These are phyloP conservation scores for Dryobota labecula DNA, from an alignment of 2,888 invertebrate species.

Conservation along the genomic window DNA sequence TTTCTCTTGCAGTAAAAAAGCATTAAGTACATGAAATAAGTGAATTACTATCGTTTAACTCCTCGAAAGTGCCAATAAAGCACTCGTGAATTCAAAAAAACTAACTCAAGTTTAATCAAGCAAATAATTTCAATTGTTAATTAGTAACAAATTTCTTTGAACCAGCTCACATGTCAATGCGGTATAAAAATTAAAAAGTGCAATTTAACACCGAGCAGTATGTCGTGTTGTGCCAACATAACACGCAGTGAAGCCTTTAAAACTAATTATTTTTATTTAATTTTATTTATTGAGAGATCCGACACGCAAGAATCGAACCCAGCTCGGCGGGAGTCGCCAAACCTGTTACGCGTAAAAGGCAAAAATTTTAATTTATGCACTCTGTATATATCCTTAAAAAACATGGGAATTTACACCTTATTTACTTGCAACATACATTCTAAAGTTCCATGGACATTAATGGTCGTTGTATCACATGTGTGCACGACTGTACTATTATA, in stretches of 20 bases:
- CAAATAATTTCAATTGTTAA: conserved; percentile 54
- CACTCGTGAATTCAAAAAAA: conserved; percentile 22
- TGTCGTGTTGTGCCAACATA: conserved; percentile 82
- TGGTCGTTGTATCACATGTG: conserved; percentile 12
- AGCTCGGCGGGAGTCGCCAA: conserved; percentile 76
- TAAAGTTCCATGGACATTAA: conserved; percentile 9
- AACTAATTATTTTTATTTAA: conserved; percentile 88
- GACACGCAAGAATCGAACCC: conserved; percentile 78
- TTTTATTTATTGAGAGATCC: conserved; percentile 84
- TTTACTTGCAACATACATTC: not conserved
- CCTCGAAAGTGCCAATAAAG: conserved; percentile 34
- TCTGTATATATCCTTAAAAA: not conserved
- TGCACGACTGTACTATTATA: conserved; percentile 50
- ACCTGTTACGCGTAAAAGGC: conserved; percentile 78
- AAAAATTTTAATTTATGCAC: conserved; percentile 67
- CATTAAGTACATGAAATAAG: not conserved
- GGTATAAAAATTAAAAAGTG: conserved; percentile 80
- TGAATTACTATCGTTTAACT: conserved; percentile 22
- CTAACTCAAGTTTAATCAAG: conserved; percentile 32
- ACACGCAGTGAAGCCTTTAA: conserved; percentile 73
- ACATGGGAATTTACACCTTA: conserved; percentile 28
- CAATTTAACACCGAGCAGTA: conserved; percentile 80
- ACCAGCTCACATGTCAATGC: conserved; percentile 74
- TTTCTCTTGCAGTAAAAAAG: not conserved
- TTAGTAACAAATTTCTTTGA: conserved; percentile 65